Percentiles rank a stretch among this genome's conserved stretches.
Conservation (phyloP, 2,888 invertebrate species). For the Adela reaumurella region DNA sequence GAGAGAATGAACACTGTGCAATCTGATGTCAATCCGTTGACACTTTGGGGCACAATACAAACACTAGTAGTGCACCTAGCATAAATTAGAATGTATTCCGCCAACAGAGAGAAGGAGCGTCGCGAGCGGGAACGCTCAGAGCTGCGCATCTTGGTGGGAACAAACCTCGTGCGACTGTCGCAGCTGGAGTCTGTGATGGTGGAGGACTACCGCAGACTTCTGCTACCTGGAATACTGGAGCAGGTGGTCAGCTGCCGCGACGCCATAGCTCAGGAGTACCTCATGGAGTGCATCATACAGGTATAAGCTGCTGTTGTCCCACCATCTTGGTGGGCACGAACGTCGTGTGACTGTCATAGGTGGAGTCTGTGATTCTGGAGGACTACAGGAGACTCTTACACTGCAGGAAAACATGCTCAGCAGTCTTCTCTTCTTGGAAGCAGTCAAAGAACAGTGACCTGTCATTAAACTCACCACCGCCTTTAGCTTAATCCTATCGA, state of each 20-base stretch:
- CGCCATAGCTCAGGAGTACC: slow-evolving; percentile 97
- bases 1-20: too few species aligned
- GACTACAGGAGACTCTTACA: slow-evolving; percentile 85
- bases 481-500: too few species aligned
- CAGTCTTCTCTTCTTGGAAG: too few species aligned
- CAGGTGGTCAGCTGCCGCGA: slow-evolving; percentile 98
- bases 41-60: too few species aligned
- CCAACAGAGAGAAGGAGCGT: slow-evolving; percentile 75
- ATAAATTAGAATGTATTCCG: too few species aligned
- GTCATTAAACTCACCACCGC: too few species aligned
- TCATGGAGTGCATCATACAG: slow-evolving; percentile 99
- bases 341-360: slow-evolving; percentile 90
- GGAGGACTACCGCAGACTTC: slow-evolving; percentile 85
- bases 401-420: too few species aligned
- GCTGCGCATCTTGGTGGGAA: slow-evolving; percentile 93
- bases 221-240: slow-evolving; percentile 94
- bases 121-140: slow-evolving; percentile 92
- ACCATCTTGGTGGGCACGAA: slow-evolving; percentile 98
- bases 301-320: too few species aligned
- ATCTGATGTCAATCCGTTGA: too few species aligned
- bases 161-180: slow-evolving; percentile 93
- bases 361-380: slow-evolving; percentile 90
- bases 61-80: too few species aligned
- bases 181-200: slow-evolving; percentile 93
- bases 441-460: too few species aligned